A percentile compares a stretch with the other conserved stretches of the same genome.
phyloP scores from a whole-genome alignment of 2,888 invertebrate species.

The Drosophila buzzatii region DNA sequence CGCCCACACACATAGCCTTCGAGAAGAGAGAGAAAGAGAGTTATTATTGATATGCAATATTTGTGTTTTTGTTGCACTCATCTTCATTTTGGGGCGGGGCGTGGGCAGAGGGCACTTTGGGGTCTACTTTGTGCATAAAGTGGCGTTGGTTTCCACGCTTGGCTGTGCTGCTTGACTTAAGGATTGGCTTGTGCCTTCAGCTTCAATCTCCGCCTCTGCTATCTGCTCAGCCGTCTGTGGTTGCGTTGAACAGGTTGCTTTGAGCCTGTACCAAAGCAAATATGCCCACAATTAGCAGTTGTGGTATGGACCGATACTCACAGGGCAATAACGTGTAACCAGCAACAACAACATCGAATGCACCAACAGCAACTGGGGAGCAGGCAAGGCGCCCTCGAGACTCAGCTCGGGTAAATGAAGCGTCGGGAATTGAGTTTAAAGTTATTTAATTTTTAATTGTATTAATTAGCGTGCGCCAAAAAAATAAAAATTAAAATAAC shows the following conservation, averaged over 20 bases:
- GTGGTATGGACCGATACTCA: slow-evolving; percentile 44
- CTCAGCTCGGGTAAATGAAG: slow-evolving; percentile 43
- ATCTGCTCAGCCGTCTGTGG: slow-evolving; percentile 17
- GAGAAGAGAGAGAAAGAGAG: slow-evolving; percentile 15
- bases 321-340: slow-evolving; percentile 61
- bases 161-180: slow-evolving; percentile 1
- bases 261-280: slow-evolving; percentile 28
- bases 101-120: slow-evolving; percentile 28
- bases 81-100: slow-evolving; percentile 29
- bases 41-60: slow-evolving; percentile 70
- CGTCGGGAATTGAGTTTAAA: slow-evolving; percentile 65
- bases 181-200: slow-evolving; percentile 15
- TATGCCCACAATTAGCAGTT: slow-evolving; percentile 63
- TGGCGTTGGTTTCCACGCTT: slow-evolving; percentile 25
- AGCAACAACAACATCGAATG: slow-evolving; percentile 4
- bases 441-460: slow-evolving; percentile 75
- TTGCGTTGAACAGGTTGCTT: slow-evolving; percentile 44
- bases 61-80: slow-evolving; percentile 56
- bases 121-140: slow-evolving; percentile 38
- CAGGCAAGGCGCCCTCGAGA: slow-evolving; percentile 32
- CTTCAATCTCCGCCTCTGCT: neutral
- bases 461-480: slow-evolving; percentile 63
- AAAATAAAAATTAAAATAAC: slow-evolving; percentile 34
- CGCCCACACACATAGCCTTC: slow-evolving; percentile 1
- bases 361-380: slow-evolving; percentile 2